Base-by-base conservation (phyloP, 2,888 invertebrate species). In the Julus scanicus region DNA sequence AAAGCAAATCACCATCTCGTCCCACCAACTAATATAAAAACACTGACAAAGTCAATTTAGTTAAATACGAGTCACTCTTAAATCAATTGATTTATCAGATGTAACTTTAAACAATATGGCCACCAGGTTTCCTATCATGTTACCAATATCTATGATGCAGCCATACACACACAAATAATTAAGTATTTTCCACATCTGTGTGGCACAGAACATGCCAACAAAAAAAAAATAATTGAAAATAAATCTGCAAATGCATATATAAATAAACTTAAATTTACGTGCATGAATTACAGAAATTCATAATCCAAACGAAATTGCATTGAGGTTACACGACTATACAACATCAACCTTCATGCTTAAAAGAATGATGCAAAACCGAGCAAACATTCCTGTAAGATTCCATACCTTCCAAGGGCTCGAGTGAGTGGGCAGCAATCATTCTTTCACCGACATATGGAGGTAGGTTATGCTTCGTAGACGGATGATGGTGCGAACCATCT, bases 341-440 rank as follows among this genome's bases (percentile, higher is more conserved):
- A 63, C 71, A 71, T 87, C 71, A 40, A 83, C 88, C 84, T 17
- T 53, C 83, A 87, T 71, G 71, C 44, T 87, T 40, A 48, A 88
- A 88, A 88, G 80, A 88, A 53, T 48, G 39, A 83, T 53, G 80
- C 80, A 37, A 37, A 37, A 80, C 80, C 80, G 80, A 80, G 80
- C 80, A 80, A 80, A 20, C 80, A 80, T 80, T 80, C 80, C 37
- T 37, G 37, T 80, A 80, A 80, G 11, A 80, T 80, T 80, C 37
- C 37, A 53, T 88, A 88, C 88, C 88, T 88, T 89, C 89, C 84
- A 90, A 90, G 87, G 90, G 90, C 89, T 90, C 90, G 88, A 90
- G 89, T 88, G 90, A 90, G 88, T 90, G 90, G 88, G 90, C 90
- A 88, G 90, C 89, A 89, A 90, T 89, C 90, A 90, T 90, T 88